Conservation (phyloP, 2,797 vertebrate species). For the Rhabdomys pumilio region DNA sequence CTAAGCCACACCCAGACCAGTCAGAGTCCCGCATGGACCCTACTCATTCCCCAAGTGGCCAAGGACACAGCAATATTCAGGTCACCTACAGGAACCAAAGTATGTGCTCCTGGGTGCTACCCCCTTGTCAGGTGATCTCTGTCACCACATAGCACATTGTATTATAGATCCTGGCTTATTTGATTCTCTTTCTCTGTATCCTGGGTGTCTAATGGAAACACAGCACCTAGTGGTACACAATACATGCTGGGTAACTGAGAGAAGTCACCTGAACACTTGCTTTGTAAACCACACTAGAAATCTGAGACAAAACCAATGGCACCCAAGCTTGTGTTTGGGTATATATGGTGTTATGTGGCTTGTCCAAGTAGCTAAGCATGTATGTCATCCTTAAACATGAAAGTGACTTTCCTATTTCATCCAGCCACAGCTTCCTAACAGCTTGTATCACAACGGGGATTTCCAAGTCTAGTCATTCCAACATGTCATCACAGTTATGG, state of each 20-base stretch:
- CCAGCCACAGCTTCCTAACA: too few relatives aligned
- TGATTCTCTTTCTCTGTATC: too few relatives aligned
- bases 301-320: background rate
- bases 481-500: background rate
- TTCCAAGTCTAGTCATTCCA: background rate
- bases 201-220: background rate
- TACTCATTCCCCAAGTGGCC: background rate
- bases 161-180: accelerated
- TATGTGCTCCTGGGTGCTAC: background rate
- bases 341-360: accelerated
- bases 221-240: background rate
- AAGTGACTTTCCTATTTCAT: too few relatives aligned
- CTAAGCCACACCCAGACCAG: background rate
- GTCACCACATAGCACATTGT: too few relatives aligned
- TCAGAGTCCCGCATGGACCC: background rate
- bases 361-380: background rate
- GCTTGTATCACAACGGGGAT: background rate
- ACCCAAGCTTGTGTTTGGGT: accelerated
- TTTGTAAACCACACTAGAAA: background rate
- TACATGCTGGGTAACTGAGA: background rate
- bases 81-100: background rate
- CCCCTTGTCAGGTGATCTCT: accelerated
- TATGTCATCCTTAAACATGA: background rate
- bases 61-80: background rate
- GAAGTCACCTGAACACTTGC: background rate